Evolutionary conservation across 2,113 vertebrate species (phyloP), one percentile per base, ranked within the genome.

Genomic region (Hassar affinis): DNA sequence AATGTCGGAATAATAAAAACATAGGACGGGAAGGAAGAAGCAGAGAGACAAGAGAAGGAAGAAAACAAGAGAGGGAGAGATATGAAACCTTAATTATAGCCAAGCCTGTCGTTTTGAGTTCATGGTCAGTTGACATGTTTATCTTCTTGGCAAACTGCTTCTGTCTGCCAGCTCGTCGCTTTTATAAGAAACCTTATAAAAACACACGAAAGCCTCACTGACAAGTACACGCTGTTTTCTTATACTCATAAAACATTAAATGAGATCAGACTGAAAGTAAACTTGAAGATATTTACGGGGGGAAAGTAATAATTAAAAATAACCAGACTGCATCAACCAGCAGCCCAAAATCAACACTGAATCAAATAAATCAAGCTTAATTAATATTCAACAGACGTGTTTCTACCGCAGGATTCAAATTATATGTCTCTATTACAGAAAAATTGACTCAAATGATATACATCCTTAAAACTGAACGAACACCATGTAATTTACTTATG

Each of bases 101-200:
- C 89, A 91, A 84, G 59, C 78, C 83, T 85, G 87, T 90, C 84
- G 85, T 72, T 82, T 56, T 57, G 83, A 89, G 85, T 84, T 88
- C 87, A 81, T 83, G 71, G 87, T 84, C 81, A 52, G 42, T 68
- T 80, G 87, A 89, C 88, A 84, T 90, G 89, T 92, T 91, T 91
- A 87, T 85, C 74, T 87, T 83, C 20, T 57, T 79, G 45, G 59
- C 69, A 35, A 75, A 47, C 54, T 17, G 35, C 14, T 72, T 52
- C 57, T 57, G 20, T 83, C 57, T 83, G 59, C 72, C 57, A 76
- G 30, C 51, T 56, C 35, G 22, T 82, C 27, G 0, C 51, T 72
- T 81, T 82, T 82, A 59, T 20, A 71, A 81, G 51, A 71, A 66
- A 51, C 14, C 57, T 79, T 59, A 52, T 64, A 25, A 38, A 69